phyloP scores from a whole-genome alignment of 2,888 invertebrate species.

The Diachrysia chrysitis region DNA sequence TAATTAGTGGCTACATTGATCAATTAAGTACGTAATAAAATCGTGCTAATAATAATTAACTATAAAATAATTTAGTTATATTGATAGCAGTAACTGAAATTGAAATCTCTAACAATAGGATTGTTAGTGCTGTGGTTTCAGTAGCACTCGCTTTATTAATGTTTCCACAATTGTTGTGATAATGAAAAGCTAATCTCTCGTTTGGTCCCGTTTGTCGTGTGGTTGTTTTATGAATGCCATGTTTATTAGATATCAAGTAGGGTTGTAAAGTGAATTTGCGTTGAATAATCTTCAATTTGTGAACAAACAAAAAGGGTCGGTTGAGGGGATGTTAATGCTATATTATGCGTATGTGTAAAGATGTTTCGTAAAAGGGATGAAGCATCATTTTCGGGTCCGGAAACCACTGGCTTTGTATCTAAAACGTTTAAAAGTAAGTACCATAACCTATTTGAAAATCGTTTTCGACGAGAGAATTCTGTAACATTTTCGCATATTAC shows the following conservation, averaged over 20 bases:
- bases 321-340: conserved; percentile 27
- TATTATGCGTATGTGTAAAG: conserved; percentile 39
- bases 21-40: conserved; percentile 18
- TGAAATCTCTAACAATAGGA: conserved; percentile 14
- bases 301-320: conserved; percentile 50
- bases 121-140: conserved; percentile 33
- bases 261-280: conserved; percentile 43
- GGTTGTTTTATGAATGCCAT: conserved; percentile 39
- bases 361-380: conserved; percentile 50
- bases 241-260: conserved; percentile 43
- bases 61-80: conserved; percentile 16
- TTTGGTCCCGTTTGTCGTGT: conserved; percentile 37
- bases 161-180: conserved; percentile 47
- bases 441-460: conserved; percentile 16
- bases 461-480: conserved; percentile 22
- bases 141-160: conserved; percentile 41
- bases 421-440: conserved; percentile 45
- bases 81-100: conserved; percentile 8
- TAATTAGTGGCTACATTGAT: conserved; percentile 9
- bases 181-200: conserved; percentile 40
- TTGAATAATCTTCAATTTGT: conserved; percentile 46
- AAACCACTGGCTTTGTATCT: conserved; percentile 50
- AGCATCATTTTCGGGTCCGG: conserved; percentile 50
- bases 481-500: conserved; percentile 26
- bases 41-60: conserved; percentile 15